phyloP scores from a whole-genome alignment of 2,797 vertebrate species.

The Alosa sapidissima region DNA sequence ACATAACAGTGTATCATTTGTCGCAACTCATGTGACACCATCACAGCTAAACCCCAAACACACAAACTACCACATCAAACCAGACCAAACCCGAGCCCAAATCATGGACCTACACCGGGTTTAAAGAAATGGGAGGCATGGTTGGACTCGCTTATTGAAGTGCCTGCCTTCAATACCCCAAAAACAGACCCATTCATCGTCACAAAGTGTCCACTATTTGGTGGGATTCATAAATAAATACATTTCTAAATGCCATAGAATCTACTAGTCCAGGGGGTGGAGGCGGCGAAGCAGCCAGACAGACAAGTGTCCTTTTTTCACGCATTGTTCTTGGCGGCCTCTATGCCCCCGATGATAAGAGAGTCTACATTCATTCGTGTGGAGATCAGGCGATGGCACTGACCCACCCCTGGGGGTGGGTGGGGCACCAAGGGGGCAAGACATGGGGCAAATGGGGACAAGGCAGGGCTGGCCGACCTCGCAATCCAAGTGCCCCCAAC shows the following conservation, averaged over 20 bases:
- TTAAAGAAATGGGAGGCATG: conserved; percentile 44
- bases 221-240: conserved; percentile 66
- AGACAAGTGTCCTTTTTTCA: conserved; percentile 24
- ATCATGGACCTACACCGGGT: not conserved
- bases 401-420: conserved; percentile 18
- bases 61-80: conserved; percentile 41
- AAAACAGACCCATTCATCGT: conserved; percentile 55
- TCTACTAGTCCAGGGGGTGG: conserved; percentile 53
- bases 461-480: conserved; percentile 59
- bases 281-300: conserved; percentile 21
- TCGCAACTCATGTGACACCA: conserved; percentile 18
- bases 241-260: conserved; percentile 65
- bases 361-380: conserved; percentile 50
- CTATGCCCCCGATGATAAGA: conserved; percentile 47
- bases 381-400: conserved; percentile 34
- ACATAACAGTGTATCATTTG: conserved; percentile 48
- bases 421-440: not conserved
- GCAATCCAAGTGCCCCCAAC: conserved; percentile 56
- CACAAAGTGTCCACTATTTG: conserved; percentile 66
- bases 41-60: conserved; percentile 25
- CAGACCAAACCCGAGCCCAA: not conserved
- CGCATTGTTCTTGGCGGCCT: conserved; percentile 53
- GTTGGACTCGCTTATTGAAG: conserved; percentile 62
- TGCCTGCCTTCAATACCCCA: conserved; percentile 73
- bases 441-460: conserved; percentile 58